Percentiles rank a stretch among this genome's conserved stretches.
Conservation (phyloP, 1,140 invertebrate species). For the Psilanteris sp. region DNA sequence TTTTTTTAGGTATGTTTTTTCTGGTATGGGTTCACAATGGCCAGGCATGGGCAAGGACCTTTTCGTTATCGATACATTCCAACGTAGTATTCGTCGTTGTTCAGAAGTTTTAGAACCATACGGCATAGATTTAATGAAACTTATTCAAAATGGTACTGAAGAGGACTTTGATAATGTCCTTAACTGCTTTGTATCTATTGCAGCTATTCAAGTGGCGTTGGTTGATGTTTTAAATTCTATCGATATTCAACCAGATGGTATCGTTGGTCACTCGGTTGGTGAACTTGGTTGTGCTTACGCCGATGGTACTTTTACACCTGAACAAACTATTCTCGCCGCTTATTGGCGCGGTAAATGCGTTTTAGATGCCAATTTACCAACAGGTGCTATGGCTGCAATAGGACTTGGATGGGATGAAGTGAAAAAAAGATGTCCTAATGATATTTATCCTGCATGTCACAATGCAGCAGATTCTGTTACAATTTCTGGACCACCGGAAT, state of each 20-base stretch:
- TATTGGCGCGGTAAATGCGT: slow-evolving; percentile 94
- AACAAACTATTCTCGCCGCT: slow-evolving; percentile 95
- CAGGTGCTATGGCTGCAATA: slow-evolving; percentile 89
- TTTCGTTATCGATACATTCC: slow-evolving; percentile 90
- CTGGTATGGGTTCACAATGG: slow-evolving; percentile 99
- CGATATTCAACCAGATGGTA: slow-evolving; percentile 92
- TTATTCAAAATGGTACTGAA: slow-evolving; percentile 88
- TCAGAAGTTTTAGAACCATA: slow-evolving; percentile 87
- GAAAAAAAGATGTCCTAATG: slow-evolving; percentile 85
- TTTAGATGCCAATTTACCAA: slow-evolving; percentile 86
- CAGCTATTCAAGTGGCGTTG: slow-evolving; percentile 95
- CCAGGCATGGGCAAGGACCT: slow-evolving; percentile 93
- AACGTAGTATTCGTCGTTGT: slow-evolving; percentile 87
- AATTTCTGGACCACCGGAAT: slow-evolving; percentile 90
- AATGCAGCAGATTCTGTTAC: slow-evolving; percentile 95
- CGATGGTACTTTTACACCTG: slow-evolving; percentile 94
- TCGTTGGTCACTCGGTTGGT: slow-evolving; percentile 97
- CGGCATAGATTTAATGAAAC: slow-evolving; percentile 89
- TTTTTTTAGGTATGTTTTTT: slow-evolving; percentile 86
- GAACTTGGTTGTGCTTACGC: slow-evolving; percentile 98
- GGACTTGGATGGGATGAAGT: slow-evolving; percentile 95
- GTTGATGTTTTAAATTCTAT: slow-evolving; percentile 90
- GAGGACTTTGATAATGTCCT: slow-evolving; percentile 90
- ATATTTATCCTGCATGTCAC: slow-evolving; percentile 94
- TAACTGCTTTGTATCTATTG: slow-evolving; percentile 95